Percentiles rank a stretch among this genome's conserved stretches.
Conservation (phyloP, 2,113 vertebrate species). For the Melanocharis versteri region DNA sequence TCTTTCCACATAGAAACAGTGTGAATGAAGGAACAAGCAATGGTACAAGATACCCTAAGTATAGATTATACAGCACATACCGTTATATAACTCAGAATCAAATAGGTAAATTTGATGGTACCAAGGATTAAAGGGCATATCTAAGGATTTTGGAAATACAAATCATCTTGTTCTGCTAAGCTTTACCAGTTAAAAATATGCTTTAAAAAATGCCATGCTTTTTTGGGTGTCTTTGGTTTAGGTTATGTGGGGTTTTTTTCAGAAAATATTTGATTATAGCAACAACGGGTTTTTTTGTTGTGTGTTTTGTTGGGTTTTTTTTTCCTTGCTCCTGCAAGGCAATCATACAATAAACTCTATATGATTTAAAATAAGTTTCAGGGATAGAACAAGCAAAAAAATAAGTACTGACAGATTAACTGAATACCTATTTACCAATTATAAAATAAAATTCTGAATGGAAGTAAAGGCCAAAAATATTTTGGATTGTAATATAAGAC, state of each 20-base stretch:
- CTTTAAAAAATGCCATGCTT: not conserved
- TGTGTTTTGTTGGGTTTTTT: too few relatives aligned
- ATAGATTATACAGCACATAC: not conserved
- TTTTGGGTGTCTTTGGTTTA: not conserved
- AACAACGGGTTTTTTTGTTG: not conserved
- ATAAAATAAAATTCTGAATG: not conserved
- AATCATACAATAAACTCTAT: not conserved
- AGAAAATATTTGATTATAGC: not conserved
- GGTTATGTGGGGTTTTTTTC: not conserved
- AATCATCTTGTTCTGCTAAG: not conserved
- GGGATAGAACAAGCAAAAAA: not conserved
- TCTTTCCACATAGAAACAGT: not conserved
- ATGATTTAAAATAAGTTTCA: not conserved
- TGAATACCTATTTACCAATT: not conserved
- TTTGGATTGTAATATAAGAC: not conserved
- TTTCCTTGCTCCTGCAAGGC: not conserved
- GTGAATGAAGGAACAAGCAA: not conserved
- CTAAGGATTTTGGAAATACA: not conserved
- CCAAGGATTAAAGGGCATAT: not conserved
- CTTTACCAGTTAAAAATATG: not conserved
- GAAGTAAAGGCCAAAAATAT: not conserved
- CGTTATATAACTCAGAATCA: not conserved
- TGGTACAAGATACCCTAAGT: not conserved
- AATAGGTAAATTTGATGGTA: not conserved
- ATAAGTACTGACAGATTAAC: not conserved